Evolutionary conservation across 2,888 invertebrate species (phyloP).

Genomic region (Lapara coniferarum): DNA sequence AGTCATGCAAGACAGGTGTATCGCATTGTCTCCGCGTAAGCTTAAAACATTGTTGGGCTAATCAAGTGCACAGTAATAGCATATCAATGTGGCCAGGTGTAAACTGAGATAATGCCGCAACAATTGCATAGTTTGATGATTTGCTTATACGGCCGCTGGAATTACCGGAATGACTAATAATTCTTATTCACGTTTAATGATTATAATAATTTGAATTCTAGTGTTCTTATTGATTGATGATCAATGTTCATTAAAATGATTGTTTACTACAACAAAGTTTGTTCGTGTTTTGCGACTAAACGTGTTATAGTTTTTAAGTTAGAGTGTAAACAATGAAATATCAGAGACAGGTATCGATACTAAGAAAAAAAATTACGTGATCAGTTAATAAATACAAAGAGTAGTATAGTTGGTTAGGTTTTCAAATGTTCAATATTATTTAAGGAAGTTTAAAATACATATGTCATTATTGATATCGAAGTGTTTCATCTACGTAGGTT

Average conservation of each 20-base stretch:
- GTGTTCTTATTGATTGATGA: too few relatives aligned
- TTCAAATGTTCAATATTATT: too few relatives aligned
- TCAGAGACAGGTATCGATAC: background rate
- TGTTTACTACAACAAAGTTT: background rate
- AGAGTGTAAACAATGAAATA: background rate
- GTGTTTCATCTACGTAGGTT: too few relatives aligned
- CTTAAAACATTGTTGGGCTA: conserved; percentile 59
- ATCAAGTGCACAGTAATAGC: conserved; percentile 62
- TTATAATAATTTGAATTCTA: too few relatives aligned
- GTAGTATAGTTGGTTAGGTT: too few relatives aligned
- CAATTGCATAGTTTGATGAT: conserved; percentile 19
- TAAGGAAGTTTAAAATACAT: too few relatives aligned
- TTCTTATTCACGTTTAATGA: background rate
- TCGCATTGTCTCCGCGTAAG: conserved; percentile 52
- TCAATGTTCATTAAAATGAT: background rate
- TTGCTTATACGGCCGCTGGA: conserved; percentile 4
- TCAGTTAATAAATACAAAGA: background rate
- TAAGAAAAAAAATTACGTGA: background rate
- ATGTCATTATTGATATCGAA: too few relatives aligned
- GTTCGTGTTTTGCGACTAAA: background rate
- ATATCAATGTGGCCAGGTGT: conserved; percentile 71
- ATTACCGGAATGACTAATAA: background rate
- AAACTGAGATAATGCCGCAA: conserved; percentile 57
- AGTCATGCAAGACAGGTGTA: conserved; percentile 26
- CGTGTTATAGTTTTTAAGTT: background rate